phyloP scores from a whole-genome alignment of 2,888 invertebrate species.

The Corbicula japonica region DNA sequence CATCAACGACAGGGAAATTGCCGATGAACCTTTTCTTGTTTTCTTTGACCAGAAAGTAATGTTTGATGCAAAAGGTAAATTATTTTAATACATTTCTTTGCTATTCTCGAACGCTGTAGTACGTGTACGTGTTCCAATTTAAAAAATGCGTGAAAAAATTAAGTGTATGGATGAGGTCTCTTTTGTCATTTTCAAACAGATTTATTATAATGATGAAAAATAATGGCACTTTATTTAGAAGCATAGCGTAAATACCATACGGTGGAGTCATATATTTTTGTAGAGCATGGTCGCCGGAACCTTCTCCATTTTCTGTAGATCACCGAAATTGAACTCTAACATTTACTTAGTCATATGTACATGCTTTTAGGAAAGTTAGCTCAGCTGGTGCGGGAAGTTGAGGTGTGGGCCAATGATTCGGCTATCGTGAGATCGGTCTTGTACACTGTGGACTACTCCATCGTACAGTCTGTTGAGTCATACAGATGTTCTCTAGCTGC shows the following conservation, averaged over 20 bases:
- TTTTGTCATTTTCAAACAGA: background rate
- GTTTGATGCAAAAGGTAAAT: constrained; percentile 37
- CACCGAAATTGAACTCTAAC: background rate
- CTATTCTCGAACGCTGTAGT: too few species aligned
- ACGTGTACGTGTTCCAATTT: too few species aligned
- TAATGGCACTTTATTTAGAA: background rate
- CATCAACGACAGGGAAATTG: constrained; percentile 49
- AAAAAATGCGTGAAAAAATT: too few species aligned
- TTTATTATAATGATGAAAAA: background rate
- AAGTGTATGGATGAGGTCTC: background rate
- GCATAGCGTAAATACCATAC: background rate
- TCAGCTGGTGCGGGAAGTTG: constrained; percentile 50
- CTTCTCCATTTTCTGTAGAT: background rate
- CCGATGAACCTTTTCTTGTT: constrained; percentile 45
- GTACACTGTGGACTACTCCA: constrained; percentile 41
- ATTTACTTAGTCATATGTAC: background rate
- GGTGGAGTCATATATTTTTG: background rate
- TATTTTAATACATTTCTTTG: background rate
- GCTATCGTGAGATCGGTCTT: constrained; percentile 41
- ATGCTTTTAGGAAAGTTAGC: constrained; percentile 38
- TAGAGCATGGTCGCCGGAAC: background rate
- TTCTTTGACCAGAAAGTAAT: constrained; percentile 57
- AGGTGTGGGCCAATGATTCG: constrained; percentile 48
- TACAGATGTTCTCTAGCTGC: constrained; percentile 44
- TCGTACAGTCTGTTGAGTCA: constrained; percentile 15